Evolutionary conservation across 2,888 invertebrate genomes (phyloP).

Genomic region (Tholera decimalis): DNA sequence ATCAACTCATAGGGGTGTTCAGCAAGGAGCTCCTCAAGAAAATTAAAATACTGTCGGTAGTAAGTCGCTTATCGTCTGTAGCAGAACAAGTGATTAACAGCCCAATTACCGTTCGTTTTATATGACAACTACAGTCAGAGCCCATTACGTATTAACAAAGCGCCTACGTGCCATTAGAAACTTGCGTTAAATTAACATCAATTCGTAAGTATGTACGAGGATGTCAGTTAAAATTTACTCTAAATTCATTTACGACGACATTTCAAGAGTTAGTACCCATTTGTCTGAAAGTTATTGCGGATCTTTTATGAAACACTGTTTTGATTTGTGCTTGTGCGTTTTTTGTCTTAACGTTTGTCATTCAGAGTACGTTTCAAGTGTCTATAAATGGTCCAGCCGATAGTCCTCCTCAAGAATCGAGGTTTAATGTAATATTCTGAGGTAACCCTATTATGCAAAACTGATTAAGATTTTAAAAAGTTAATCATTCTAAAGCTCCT

Average conservation of each 20-base stretch:
- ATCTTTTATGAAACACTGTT: constrained; percentile 15
- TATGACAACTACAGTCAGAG: constrained; percentile 38
- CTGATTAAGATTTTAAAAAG: constrained; percentile 23
- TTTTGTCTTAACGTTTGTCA: not conserved
- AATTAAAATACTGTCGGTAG: not conserved
- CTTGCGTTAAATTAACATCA: constrained; percentile 41
- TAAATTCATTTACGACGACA: constrained; percentile 44
- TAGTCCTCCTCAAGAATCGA: not conserved
- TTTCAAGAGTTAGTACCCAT: constrained; percentile 25
- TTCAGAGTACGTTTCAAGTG: not conserved
- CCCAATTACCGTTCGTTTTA: constrained; percentile 48
- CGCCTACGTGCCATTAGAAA: constrained; percentile 35
- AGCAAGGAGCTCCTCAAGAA: no score
- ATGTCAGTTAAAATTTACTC: constrained; percentile 41
- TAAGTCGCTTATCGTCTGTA: no score
- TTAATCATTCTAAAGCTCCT: constrained; percentile 2
- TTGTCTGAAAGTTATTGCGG: constrained; percentile 23
- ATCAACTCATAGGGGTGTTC: no score
- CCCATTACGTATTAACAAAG: constrained; percentile 41
- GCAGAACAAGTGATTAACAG: not conserved
- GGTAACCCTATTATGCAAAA: constrained; percentile 18
- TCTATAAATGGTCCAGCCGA: not conserved
- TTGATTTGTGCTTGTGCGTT: constrained; percentile 23
- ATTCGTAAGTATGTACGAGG: constrained; percentile 29
- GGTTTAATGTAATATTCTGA: constrained; percentile 13